Conservation (phyloP, 2,888 invertebrate genomes). For the Leptinotarsa juncta region DNA sequence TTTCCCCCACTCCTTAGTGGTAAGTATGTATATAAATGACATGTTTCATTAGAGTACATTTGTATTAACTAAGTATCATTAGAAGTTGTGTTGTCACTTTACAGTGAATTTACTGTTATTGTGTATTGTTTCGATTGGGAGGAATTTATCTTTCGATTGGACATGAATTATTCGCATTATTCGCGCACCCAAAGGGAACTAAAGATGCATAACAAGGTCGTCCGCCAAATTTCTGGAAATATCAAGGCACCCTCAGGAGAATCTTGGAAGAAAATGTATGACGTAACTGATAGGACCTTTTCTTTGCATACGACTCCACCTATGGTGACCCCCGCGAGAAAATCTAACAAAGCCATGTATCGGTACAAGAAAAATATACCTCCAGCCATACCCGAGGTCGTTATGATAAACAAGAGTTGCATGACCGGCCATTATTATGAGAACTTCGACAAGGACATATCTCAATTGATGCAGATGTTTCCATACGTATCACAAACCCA, state of each 20-base stretch:
- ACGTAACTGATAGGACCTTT: not conserved
- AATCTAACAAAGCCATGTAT: conserved; percentile 53
- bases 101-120: too few relatives aligned
- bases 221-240: conserved; percentile 52
- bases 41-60: too few relatives aligned
- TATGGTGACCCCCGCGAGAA: conserved; percentile 14
- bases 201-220: conserved; percentile 39
- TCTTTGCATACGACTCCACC: not conserved
- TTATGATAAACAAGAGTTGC: conserved; percentile 69
- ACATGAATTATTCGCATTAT: too few relatives aligned
- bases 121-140: too few relatives aligned
- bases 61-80: too few relatives aligned
- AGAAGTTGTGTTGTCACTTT: too few relatives aligned
- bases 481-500: conserved; percentile 72
- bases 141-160: too few relatives aligned
- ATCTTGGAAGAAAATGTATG: not conserved
- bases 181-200: too few relatives aligned
- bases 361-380: conserved; percentile 64
- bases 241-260: conserved; percentile 30
- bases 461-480: conserved; percentile 72
- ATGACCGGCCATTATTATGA: conserved; percentile 65
- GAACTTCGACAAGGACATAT: conserved; percentile 50
- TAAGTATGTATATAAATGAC: too few relatives aligned
- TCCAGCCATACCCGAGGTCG: conserved; percentile 58
- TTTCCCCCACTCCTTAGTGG: too few relatives aligned